Evolutionary conservation across 2,113 vertebrate species (phyloP).

Genomic region (Hucho hucho): DNA sequence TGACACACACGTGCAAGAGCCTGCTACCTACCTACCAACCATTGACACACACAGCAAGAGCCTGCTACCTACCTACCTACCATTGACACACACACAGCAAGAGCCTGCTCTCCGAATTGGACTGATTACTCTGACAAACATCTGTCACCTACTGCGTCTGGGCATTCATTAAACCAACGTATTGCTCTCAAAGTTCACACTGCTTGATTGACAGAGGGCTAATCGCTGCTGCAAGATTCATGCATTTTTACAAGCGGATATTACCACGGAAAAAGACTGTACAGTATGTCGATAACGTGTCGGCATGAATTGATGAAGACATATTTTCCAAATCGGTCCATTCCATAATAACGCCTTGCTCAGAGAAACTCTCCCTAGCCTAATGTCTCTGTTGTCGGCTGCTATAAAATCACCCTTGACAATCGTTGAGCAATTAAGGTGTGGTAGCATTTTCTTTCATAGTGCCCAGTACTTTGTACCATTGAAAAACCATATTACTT

Average conservation of each 20-base stretch:
- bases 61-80: neutral
- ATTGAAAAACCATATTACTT: neutral
- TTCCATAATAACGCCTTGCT: constrained; percentile 22
- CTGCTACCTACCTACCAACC: neutral
- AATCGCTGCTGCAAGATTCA: constrained; percentile 23
- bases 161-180: constrained; percentile 19
- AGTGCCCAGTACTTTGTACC: neutral
- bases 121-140: neutral
- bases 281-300: constrained; percentile 27
- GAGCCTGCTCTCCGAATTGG: neutral
- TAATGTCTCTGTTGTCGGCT: neutral
- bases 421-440: too few species aligned
- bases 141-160: neutral
- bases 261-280: constrained; percentile 24
- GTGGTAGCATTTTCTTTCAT: neutral
- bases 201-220: constrained; percentile 26
- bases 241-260: constrained; percentile 33
- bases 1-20: neutral
- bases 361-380: neutral
- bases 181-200: constrained; percentile 4
- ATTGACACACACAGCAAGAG: neutral
- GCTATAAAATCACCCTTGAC: too few species aligned
- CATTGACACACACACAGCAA: neutral
- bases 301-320: constrained; percentile 42
- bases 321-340: constrained; percentile 27